Evolutionary conservation across 37 sponge, comb jelly and placozoan species (phyloP).

Genomic region (Beroe ovata): DNA sequence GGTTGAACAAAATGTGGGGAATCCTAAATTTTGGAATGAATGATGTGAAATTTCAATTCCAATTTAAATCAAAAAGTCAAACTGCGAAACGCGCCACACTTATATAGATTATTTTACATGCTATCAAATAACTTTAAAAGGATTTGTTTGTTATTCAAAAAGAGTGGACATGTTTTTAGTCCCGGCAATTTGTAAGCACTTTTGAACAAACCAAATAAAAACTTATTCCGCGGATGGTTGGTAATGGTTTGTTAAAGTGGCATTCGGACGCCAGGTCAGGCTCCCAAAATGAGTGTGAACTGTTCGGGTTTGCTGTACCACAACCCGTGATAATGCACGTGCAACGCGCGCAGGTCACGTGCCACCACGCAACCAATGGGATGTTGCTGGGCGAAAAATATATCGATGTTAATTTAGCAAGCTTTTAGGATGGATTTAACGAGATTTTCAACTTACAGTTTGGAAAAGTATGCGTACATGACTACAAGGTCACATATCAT

Average conservation of each 20-base stretch:
- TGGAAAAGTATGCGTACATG: neutral
- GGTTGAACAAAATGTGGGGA: too few relatives aligned
- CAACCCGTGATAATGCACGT: neutral
- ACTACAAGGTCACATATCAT: too few relatives aligned
- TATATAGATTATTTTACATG: neutral
- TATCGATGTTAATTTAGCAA: neutral
- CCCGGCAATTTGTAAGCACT: conserved; percentile 55
- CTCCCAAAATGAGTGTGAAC: neutral
- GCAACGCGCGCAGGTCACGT: neutral
- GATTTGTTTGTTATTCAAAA: conserved; percentile 22
- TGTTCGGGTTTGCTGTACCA: neutral
- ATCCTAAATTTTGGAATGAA: too few relatives aligned
- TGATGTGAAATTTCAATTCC: too few relatives aligned
- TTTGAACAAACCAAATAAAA: conserved; percentile 62
- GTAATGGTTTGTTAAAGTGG: conserved; percentile 31
- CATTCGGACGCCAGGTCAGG: conserved; percentile 5
- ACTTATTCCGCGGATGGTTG: conserved; percentile 19
- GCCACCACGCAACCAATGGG: neutral
- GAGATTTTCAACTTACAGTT: neutral
- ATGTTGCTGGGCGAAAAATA: neutral
- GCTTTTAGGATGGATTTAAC: neutral
- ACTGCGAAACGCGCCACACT: too few relatives aligned
- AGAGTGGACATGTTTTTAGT: neutral
- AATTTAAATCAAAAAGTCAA: too few relatives aligned
- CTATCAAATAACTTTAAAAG: conserved; percentile 21